Evolutionary conservation across 2,888 invertebrate genomes (phyloP), one percentile per base, ranked within the genome.

Genomic region (Carcina quercana): DNA sequence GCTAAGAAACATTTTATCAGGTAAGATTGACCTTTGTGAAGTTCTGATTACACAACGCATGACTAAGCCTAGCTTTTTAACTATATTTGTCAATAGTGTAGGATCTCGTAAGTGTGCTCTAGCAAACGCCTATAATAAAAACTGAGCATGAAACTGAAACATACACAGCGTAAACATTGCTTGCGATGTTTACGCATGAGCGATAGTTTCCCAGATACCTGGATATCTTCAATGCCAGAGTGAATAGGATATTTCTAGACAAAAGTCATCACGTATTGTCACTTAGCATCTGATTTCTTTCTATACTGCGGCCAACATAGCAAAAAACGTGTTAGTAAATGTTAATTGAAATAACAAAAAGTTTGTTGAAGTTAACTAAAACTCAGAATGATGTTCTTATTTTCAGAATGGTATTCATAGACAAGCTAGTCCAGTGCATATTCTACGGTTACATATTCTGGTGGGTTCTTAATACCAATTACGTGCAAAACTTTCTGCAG

Each of bases 1-100:
- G 87, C 89, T 0, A 85, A 67, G 37, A 59, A 49, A 1, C 86
- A 87, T 51, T 70, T 59, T 26, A 56, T 56, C 25, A 86, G 87
- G 89, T 90, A 65, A 34, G 29, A 47, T 31, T 14, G 2, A 20
- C 20, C 5, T 17, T 17, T 17, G n/a, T n/a, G n/a, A n/a, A n/a
- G n/a, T n/a, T n/a, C n/a, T n/a, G n/a, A 25, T 10, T 3, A 10
- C 2, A 3, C 2, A 3, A 25, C 7, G 7, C 11, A 3, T 10
- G 2, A 10, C 12, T 6, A 3, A 17, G 17, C 17, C 10, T 10
- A 8, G 4, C n/a, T 8, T 22, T 10, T 4, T n/a, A 22, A 10
- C 3, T 5, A 4, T n/a, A 6, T 4, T 7, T 10, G 22, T 22
- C 5, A 22, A 4, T 10, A 22, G 5, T 3, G 4, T 22, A 6